These are phyloP conservation scores for Pedionomus torquatus DNA, from an alignment of 2,113 vertebrate genomes.

Conservation along the genomic window DNA sequence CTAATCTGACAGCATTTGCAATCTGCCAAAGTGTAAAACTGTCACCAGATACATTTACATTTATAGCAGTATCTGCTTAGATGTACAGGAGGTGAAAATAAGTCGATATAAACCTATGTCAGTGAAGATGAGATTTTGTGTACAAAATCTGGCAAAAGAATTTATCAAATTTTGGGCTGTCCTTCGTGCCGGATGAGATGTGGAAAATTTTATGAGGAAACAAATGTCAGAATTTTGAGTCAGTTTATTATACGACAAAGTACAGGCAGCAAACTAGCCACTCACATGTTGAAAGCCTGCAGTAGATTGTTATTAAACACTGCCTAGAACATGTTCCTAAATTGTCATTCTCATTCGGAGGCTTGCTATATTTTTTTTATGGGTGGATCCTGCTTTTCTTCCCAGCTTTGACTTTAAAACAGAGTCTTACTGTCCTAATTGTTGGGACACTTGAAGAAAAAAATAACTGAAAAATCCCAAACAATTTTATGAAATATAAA, in stretches of 20 bases:
- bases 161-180: conserved; percentile 15
- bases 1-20: conserved; percentile 44
- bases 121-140: conserved; percentile 32
- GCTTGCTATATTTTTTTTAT: background rate
- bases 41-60: conserved; percentile 37
- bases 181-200: background rate
- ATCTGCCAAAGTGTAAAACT: conserved; percentile 51
- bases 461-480: background rate
- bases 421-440: background rate
- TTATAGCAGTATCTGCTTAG: conserved; percentile 41
- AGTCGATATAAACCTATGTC: conserved; percentile 39
- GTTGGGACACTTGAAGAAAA: background rate
- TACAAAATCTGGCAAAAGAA: conserved; percentile 27
- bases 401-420: background rate
- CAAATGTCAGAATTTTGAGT: background rate
- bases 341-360: background rate
- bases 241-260: background rate
- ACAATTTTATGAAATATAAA: background rate
- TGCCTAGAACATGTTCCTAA: background rate
- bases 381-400: background rate
- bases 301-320: background rate
- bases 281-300: background rate
- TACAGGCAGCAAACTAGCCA: background rate
- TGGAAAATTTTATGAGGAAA: background rate
- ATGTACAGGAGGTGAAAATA: conserved; percentile 44